Evolutionary conservation across 2,113 vertebrate species (phyloP), one percentile per base, ranked within the genome.

Genomic region (Triplophysa rosa): DNA sequence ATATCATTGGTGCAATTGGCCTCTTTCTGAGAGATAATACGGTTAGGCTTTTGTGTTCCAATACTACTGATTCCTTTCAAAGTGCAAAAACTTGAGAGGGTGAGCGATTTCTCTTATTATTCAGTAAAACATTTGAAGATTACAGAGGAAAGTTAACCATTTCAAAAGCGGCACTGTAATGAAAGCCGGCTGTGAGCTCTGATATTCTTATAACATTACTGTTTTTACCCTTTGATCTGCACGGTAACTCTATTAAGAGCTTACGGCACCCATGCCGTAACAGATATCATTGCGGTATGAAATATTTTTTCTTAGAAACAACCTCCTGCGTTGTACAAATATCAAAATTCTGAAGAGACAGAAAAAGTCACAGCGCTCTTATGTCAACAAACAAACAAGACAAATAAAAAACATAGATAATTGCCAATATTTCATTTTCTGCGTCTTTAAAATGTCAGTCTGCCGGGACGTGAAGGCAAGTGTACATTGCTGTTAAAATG

Each of bases 21-120:
- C 92, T 94, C 93, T 94, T 89, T 95, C 90, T 94, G 94, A 94
- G 94, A 95, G 94, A 94, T 95, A 91, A 95, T 93, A 94, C 92
- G 91, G 95, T 95, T 95, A 94, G 94, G 93, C 92, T 93, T 95
- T 91, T 96, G 94, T 96, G 95, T 95, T 95, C 92, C 94, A 94
- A 94, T 94, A 93, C 95, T 94, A 95, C 95, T 95, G 95, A 96
- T 95, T 93, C 95, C 92, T 94, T 93, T 92, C 94, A 93, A 93
- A 91, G 91, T 17, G 67, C 91, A 90, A 91, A 92, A 96, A 94
- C 89, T 93, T 73, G 80, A 88, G 86, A 81, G 74, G 91, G 90
- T 92, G 91, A 90, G 92, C 92, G 93, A 95, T 95, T 94, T 93
- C 88, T 93, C 90, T 93, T 92, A 94, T 95, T 95, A 94, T 94